These are phyloP conservation scores for Eretmocerus hayati DNA, from an alignment of 2,888 invertebrate species.

Conservation along the genomic window DNA sequence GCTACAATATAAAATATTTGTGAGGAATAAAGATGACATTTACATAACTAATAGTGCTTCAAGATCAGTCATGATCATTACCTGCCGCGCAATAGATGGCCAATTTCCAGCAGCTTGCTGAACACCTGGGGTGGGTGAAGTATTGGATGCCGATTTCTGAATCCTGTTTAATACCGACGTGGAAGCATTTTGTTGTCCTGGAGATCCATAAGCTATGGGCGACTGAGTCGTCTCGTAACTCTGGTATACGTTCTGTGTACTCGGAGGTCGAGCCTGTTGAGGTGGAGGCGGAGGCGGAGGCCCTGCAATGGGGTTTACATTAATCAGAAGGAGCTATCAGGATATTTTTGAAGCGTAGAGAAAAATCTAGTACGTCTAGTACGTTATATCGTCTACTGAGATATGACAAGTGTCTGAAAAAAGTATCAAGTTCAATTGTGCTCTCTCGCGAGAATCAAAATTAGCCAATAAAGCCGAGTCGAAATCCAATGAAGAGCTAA, in stretches of 20 bases:
- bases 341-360: too few species aligned
- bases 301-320: too few species aligned
- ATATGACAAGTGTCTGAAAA: too few species aligned
- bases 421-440: too few species aligned
- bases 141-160: conserved; percentile 59
- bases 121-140: conserved; percentile 66
- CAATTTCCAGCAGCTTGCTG: conserved; percentile 49
- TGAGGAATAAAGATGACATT: neutral
- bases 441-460: too few species aligned
- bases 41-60: neutral
- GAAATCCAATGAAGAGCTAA: too few species aligned
- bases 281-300: conserved; percentile 44
- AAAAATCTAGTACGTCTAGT: too few species aligned
- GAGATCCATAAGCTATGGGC: conserved; percentile 59
- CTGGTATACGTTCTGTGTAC: conserved; percentile 65
- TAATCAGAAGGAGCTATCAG: too few species aligned
- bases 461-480: too few species aligned
- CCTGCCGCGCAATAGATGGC: conserved; percentile 43
- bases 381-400: too few species aligned
- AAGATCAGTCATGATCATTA: too few species aligned
- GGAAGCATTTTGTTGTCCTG: conserved; percentile 57
- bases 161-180: conserved; percentile 59
- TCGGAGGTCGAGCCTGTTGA: conserved; percentile 59
- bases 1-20: conserved; percentile 42
- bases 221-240: conserved; percentile 72